Conservation (phyloP, 2,888 invertebrate species). For the Melinaea menophilus region DNA sequence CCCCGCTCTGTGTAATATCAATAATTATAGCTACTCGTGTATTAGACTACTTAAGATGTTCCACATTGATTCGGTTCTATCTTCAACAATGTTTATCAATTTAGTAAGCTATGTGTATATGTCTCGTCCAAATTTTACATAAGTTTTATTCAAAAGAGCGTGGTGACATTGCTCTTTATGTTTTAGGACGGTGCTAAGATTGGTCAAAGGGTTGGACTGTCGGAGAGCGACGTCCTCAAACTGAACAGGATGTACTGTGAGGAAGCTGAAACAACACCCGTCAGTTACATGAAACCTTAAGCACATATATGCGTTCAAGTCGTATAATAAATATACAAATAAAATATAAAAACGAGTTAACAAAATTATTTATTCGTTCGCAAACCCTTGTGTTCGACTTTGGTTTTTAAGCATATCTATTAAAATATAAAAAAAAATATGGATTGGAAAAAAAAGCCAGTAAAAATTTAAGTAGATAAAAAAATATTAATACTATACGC, state of each 20-base stretch:
- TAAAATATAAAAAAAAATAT: too few species aligned
- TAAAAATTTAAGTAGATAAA: too few species aligned
- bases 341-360: background rate
- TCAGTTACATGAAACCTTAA: slow-evolving; percentile 19
- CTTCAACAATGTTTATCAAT: slow-evolving; percentile 1
- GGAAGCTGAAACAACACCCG: slow-evolving; percentile 34
- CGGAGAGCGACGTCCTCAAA: slow-evolving; percentile 60
- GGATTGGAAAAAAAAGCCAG: too few species aligned
- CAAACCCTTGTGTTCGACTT: too few species aligned
- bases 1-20: background rate
- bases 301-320: slow-evolving; percentile 9
- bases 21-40: background rate
- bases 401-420: too few species aligned
- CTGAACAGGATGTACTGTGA: slow-evolving; percentile 66
- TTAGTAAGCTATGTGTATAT: background rate
- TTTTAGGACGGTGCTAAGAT: slow-evolving; percentile 57
- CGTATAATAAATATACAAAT: slow-evolving; percentile 4
- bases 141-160: background rate
- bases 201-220: slow-evolving; percentile 64
- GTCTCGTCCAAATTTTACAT: background rate
- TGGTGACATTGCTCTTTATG: slow-evolving; percentile 13
- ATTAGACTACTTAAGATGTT: background rate
- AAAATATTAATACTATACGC: too few species aligned
- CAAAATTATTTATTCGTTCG: background rate
- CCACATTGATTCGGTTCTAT: background rate